Conservation (phyloP, 2,113 vertebrate genomes). For the Leptobrachium leishanense region DNA sequence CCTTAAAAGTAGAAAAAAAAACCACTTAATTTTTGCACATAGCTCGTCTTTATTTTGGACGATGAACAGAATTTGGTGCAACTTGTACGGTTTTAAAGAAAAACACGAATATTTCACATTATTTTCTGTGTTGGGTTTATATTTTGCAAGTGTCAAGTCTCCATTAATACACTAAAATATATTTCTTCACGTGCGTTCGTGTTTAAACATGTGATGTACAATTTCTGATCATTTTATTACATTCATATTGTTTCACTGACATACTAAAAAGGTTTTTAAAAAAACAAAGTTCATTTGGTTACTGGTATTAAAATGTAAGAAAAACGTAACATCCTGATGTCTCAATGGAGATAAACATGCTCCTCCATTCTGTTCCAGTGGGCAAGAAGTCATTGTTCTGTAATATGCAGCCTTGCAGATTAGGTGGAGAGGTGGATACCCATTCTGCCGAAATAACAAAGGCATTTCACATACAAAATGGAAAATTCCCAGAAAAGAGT, state of each 20-base stretch:
- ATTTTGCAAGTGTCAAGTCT: background rate
- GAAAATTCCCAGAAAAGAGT: background rate
- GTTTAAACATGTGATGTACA: constrained; percentile 21
- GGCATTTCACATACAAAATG: constrained; percentile 51
- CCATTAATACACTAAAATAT: constrained; percentile 9
- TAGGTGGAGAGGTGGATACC: constrained; percentile 29
- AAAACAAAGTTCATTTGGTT: constrained; percentile 53
- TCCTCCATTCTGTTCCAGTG: background rate
- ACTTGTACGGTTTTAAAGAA: constrained; percentile 18
- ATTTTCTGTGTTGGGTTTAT: constrained; percentile 4
- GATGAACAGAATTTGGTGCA: constrained; percentile 19
- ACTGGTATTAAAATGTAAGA: constrained; percentile 49
- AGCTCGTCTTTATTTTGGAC: constrained; percentile 25
- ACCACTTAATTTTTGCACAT: constrained; percentile 5
- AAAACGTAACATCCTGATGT: constrained; percentile 10
- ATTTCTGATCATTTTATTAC: constrained; percentile 49
- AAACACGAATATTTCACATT: constrained; percentile 41
- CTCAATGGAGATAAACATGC: constrained; percentile 23
- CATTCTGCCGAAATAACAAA: background rate
- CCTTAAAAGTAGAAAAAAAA: background rate
- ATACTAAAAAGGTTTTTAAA: constrained; percentile 51
- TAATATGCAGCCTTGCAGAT: background rate
- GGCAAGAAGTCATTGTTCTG: background rate
- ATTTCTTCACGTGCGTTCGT: constrained; percentile 18
- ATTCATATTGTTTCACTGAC: constrained; percentile 53